Evolutionary conservation across 2,888 invertebrate genomes (phyloP), one percentile per base, ranked within the genome.

Genomic region (Euplagia quadripunctaria): DNA sequence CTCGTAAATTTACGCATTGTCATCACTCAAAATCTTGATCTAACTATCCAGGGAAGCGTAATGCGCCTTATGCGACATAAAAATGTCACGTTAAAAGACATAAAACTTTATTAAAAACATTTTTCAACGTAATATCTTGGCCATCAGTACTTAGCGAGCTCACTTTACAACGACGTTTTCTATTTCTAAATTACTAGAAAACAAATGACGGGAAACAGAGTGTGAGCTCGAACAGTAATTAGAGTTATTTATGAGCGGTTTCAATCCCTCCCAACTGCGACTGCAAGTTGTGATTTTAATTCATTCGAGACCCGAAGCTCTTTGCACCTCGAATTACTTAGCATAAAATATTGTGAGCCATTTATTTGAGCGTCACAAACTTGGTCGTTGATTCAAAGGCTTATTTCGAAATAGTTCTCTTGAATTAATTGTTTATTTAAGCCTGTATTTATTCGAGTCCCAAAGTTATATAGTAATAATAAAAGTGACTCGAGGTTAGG

Each of bases 251-350:
- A 94, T 95, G 93, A 91, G 93, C 92, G 93, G 93, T 92, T 90
- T 91, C 89, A 87, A 88, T 88, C 91, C 90, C 89, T 86, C 88
- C 89, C 88, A 79, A 85, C 88, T 91, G 89, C 91, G 92, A 92
- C 90, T 94, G 94, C 94, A 94, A 93, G 91, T 94, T 92, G 93
- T 93, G 92, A 93, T 94, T 95, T 94, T 94, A 94, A 94, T 94
- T 94, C 93, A 94, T 94, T 92, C 91, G 81, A 89, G 90, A 88
- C 90, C 90, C 88, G 86, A 86, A 85, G 92, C 93, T 93, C 93
- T 94, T 94, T 94, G 93, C 94, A 94, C 93, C 92, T 93, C 89
- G 92, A 94, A 94, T 94, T 92, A 92, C 91, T 93, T 94, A 93
- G 92, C 93, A 93, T 94, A 93, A 94, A 94, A 94, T 93, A 94